Base-by-base conservation (phyloP, 2,113 vertebrate genomes). In the Hippocampus guttulatus region DNA sequence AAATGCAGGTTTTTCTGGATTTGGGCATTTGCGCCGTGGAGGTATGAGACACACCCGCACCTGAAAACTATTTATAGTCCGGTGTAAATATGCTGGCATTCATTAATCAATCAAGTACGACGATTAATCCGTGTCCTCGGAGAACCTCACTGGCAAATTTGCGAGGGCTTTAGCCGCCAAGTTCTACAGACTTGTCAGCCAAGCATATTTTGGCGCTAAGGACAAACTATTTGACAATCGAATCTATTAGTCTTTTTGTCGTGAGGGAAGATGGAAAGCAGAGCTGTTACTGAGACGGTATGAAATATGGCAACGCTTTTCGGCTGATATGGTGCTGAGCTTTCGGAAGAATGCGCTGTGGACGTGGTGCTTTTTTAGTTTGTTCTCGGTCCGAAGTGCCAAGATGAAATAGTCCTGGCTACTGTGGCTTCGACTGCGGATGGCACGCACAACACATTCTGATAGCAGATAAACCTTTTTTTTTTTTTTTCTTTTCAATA, bases 331-430 rank as follows among this genome's bases (percentile, higher is more conserved):
- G 21, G 41, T 27, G 63, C 12, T 47, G 41, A 11, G 10, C n/a
- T 25, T 65, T 65, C 27, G 14, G 21, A 65, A 25, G 63, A 47
- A 43, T 65, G n/a, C 18, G 14, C 27, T 33, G 41, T 5, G 5
- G 11, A 45, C 8, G 41, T 65, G 40, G 10, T 64, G 21, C 12
- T 23, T 65, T 45, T 45, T 60, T 16, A 30, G 15, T 30, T 16
- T 30, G 23, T 60, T 23, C 41, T 9, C 15, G n/a, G 63, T 47
- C 21, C 25, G 23, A 23, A 65, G 12, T 65, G 63, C 33, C 40
- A 64, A 65, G 7, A 47, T 47, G 15, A 65, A 65, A 47, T 27
- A 65, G 63, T 45, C 63, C 63, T 45, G 41, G n/a, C 63, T 65
- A 45, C n/a, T 40, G 18, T 40, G 33, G 61, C 10, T 63, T 63